Conservation (phyloP, 2,888 invertebrate genomes). For the Blomia tropicalis region DNA sequence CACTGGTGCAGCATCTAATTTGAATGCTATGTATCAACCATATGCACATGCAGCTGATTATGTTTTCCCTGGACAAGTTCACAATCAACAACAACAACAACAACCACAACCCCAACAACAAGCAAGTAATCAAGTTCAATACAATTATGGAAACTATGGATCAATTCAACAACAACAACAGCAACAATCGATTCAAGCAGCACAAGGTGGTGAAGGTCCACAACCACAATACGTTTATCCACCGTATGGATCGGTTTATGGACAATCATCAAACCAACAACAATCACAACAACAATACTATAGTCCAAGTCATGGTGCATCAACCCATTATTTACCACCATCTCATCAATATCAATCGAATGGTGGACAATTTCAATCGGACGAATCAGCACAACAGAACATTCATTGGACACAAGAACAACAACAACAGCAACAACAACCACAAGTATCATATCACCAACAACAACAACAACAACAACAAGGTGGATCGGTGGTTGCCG, state of each 20-base stretch:
- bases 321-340: no score
- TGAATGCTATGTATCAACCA: neutral
- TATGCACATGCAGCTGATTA: neutral
- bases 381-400: neutral
- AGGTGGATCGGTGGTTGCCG: neutral
- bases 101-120: neutral
- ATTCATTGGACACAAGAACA: neutral
- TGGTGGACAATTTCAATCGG: neutral
- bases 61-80: conserved; percentile 3
- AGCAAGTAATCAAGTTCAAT: neutral
- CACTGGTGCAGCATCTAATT: neutral
- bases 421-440: neutral
- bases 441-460: neutral
- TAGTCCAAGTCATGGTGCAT: no score
- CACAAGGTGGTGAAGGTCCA: neutral
- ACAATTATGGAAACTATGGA: neutral
- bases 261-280: neutral
- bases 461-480: neutral
- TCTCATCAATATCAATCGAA: neutral
- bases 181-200: neutral
- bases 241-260: no score
- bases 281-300: neutral
- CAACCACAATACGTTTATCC: neutral
- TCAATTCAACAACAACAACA: neutral
- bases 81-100: neutral